Base-by-base conservation (phyloP, 2,797 vertebrate species). In the Clamator glandarius region DNA sequence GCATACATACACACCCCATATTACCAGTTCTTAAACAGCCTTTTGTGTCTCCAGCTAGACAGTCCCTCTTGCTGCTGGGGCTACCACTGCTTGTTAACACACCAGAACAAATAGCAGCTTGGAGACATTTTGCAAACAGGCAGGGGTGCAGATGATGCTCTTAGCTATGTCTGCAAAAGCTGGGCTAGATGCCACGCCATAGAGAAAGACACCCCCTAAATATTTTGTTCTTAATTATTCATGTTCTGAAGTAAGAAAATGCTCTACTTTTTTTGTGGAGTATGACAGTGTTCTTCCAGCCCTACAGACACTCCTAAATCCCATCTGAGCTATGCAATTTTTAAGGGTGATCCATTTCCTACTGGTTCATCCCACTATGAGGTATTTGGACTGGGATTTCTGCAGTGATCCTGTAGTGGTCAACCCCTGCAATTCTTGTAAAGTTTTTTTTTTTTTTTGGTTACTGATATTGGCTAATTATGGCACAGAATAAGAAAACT, bases 381-480 rank as follows among this genome's bases (percentile, higher is more conserved):
- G 11, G 29, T 57, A 42, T 70, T 84, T 67, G 12, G n/a, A 41
- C 42, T 3, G 16, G 36, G 33, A 84, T 82, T 88, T 90, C 9
- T 14, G 51, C 59, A 39, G 33, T 3, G 2, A 73, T 69, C 26
- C 36, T 7, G 1, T 2, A 68, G 36, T 58, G 82, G 76, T 81
- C 89, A 86, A 77, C 68, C 68, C 33, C 31, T 50, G 42, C 48
- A 84, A 23, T 70, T 82, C 83, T 75, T 67, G 41, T 29, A 57
- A 57, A 87, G 20, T 28, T 16, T 64, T 68, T n/a, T n/a, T n/a
- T n/a, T n/a, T n/a, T n/a, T n/a, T n/a, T 77, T 69, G 26, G 82
- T 77, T 83, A 90, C 31, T 87, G 89, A 95, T 97, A 95, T 74
- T 94, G 78, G 80, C 67, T 96, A 96, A 96, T 96, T 91, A 91